phyloP scores from a whole-genome alignment of 2,797 vertebrate species.

The Thamnophis elegans region DNA sequence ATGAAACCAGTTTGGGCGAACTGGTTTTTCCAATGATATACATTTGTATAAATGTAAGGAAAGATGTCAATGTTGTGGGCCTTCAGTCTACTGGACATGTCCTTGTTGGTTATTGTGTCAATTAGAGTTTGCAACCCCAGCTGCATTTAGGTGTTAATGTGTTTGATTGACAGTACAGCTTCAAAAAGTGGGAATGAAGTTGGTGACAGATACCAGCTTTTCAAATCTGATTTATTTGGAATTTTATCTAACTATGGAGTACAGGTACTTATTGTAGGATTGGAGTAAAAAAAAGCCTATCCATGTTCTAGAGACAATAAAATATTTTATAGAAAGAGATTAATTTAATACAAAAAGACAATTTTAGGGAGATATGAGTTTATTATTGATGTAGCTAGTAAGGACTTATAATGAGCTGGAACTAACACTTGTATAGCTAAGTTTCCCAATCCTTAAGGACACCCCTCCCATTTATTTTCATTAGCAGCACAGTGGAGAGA shows the following conservation, averaged over 20 bases:
- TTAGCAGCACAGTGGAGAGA: neutral
- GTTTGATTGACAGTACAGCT: neutral
- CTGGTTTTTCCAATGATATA: too few species aligned
- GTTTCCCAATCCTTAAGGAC: neutral
- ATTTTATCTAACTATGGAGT: neutral
- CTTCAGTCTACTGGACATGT: too few species aligned
- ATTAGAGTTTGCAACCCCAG: neutral
- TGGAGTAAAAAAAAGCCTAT: neutral
- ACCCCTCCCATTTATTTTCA: neutral
- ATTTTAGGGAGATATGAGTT: neutral
- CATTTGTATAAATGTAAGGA: neutral
- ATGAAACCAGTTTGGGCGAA: too few species aligned
- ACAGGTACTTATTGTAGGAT: neutral
- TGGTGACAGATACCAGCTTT: neutral
- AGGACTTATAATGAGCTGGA: neutral
- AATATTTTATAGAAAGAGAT: neutral
- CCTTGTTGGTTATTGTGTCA: neutral
- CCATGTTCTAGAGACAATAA: neutral
- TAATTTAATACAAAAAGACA: neutral
- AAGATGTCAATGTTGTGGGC: neutral
- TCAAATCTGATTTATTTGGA: neutral
- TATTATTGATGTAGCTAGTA: neutral
- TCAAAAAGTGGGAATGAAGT: neutral
- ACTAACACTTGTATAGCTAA: neutral
- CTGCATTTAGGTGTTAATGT: neutral